A percentile compares a stretch with the other conserved stretches of the same genome.
These are phyloP conservation scores for Hemiprocne comata DNA, from an alignment of 2,113 vertebrate species.

Conservation along the genomic window DNA sequence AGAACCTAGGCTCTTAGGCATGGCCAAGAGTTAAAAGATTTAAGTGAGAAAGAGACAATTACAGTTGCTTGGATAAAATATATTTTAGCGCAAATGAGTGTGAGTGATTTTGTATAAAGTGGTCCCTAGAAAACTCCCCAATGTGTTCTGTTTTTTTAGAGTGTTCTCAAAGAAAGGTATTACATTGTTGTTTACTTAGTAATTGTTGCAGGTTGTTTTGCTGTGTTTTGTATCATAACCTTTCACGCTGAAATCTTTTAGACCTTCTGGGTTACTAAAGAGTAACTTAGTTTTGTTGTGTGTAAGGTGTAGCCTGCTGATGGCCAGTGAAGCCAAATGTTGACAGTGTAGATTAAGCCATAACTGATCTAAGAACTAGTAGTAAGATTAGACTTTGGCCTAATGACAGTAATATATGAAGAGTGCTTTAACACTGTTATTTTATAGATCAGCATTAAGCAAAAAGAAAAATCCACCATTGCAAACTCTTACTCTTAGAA, in stretches of 20 bases:
- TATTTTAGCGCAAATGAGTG: not conserved
- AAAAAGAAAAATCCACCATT: not conserved
- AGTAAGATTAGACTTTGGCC: not conserved
- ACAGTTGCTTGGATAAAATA: not conserved
- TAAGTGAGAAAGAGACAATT: not conserved
- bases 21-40: not conserved
- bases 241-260: not conserved
- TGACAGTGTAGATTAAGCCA: not conserved
- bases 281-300: not conserved
- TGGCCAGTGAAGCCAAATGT: not conserved
- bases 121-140: not conserved
- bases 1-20: not conserved
- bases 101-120: not conserved
- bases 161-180: not conserved
- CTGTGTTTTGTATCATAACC: not conserved
- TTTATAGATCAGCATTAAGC: not conserved
- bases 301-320: not conserved
- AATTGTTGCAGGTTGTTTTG: not conserved
- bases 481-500: not conserved
- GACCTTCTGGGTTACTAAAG: not conserved
- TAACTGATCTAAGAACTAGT: not conserved
- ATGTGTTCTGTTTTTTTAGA: not conserved
- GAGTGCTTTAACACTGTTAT: not conserved
- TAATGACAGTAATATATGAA: not conserved
- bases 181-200: not conserved